A percentile compares a stretch with the other conserved stretches of the same genome.
Conservation (phyloP, 2,888 invertebrate genomes). For the Drosophila flavopinicola region DNA sequence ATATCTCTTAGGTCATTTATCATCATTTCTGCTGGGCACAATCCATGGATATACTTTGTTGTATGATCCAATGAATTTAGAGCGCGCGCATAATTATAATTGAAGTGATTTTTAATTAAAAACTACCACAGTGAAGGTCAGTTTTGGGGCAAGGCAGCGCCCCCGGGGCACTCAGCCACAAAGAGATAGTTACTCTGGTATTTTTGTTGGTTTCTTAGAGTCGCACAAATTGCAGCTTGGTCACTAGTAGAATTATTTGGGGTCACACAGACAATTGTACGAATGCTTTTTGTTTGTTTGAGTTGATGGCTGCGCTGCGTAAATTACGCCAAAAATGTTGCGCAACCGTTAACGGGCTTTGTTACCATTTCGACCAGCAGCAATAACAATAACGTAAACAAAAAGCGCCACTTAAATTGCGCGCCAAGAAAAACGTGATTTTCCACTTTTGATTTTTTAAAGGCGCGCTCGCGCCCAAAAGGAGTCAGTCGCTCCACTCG, state of each 20-base stretch:
- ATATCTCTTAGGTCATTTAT: slow-evolving; percentile 50
- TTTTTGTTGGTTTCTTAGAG: slow-evolving; percentile 33
- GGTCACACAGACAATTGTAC: slow-evolving; percentile 45
- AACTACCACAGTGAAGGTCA: slow-evolving; percentile 51
- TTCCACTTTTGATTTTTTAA: slow-evolving; percentile 73
- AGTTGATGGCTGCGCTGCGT: slow-evolving; percentile 45
- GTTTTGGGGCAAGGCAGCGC: slow-evolving; percentile 34
- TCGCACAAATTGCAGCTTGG: slow-evolving; percentile 49
- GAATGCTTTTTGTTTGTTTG: slow-evolving; percentile 18
- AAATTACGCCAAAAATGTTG: slow-evolving; percentile 53
- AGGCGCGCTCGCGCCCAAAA: slow-evolving; percentile 69
- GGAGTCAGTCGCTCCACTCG: slow-evolving; percentile 56
- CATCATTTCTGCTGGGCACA: slow-evolving; percentile 25
- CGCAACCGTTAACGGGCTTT: slow-evolving; percentile 54
- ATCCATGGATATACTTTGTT: slow-evolving; percentile 3
- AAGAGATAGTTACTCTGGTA: slow-evolving; percentile 29
- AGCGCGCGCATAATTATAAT: slow-evolving; percentile 60
- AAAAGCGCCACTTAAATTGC: slow-evolving; percentile 63
- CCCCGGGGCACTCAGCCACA: slow-evolving; percentile 21
- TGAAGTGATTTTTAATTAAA: slow-evolving; percentile 71
- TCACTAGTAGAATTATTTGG: slow-evolving; percentile 49
- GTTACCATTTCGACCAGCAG: slow-evolving; percentile 61
- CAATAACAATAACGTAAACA: slow-evolving; percentile 58
- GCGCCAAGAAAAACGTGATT: slow-evolving; percentile 79
- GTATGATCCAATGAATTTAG: slow-evolving; percentile 57